A percentile compares a stretch with the other conserved stretches of the same genome.
phyloP scores from a whole-genome alignment of 1,140 invertebrate genomes.

The Zaprionus lachaisei region DNA sequence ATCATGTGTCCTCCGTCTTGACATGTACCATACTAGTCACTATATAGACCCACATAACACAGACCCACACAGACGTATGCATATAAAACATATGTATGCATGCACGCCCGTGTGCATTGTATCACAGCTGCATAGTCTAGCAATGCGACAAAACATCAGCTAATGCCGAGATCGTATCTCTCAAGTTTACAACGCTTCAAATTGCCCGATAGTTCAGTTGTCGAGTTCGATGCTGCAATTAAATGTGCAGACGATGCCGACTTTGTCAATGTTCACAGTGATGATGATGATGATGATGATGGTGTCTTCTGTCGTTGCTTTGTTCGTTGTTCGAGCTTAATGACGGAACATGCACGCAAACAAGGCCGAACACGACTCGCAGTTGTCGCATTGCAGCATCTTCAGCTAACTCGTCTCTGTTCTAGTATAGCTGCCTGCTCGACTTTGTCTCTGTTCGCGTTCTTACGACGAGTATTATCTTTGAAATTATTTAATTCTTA shows the following conservation, averaged over 20 bases:
- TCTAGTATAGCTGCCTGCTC: neutral
- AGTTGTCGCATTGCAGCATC: conserved; percentile 4
- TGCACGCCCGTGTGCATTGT: too few relatives aligned
- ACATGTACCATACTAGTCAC: neutral
- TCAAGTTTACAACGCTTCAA: conserved; percentile 4
- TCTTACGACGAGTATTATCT: neutral
- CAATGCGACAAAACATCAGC: conserved; percentile 2
- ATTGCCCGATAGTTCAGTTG: conserved; percentile 8
- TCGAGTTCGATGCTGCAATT: conserved; percentile 8
- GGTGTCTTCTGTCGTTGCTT: neutral
- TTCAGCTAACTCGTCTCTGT: neutral
- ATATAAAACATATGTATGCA: neutral
- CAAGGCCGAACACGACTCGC: neutral
- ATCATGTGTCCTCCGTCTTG: conserved; percentile 9
- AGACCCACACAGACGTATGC: neutral
- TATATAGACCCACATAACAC: neutral
- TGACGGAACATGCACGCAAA: conserved; percentile 5
- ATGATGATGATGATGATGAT: neutral
- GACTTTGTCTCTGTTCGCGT: neutral
- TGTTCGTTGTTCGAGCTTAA: neutral
- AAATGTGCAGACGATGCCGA: conserved; percentile 4
- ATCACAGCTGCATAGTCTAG: neutral
- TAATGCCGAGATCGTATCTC: conserved; percentile 4
- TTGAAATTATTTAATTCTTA: conserved; percentile 7
- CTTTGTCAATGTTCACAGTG: neutral